phyloP scores from a whole-genome alignment of 2,113 vertebrate genomes.

The Sorex fumeus region DNA sequence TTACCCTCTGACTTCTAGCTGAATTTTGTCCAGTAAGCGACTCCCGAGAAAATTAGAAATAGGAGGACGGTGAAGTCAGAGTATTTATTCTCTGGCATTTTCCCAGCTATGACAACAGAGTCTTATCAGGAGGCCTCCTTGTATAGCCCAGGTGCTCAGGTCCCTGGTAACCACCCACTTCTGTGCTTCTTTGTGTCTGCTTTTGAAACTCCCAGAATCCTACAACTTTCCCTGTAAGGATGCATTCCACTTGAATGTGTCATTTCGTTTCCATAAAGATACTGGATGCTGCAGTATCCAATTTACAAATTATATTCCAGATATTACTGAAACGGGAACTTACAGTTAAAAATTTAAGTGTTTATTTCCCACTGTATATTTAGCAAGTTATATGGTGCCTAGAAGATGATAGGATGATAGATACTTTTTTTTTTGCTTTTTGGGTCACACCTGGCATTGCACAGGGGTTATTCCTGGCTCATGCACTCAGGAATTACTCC shows the following conservation, averaged over 20 bases:
- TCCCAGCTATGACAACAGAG: background rate
- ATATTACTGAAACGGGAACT: conserved; percentile 47
- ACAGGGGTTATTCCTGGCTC: no score
- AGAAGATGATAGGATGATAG: background rate
- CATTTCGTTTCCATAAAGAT: conserved; percentile 3
- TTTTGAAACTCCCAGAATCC: background rate
- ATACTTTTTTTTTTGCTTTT: no score
- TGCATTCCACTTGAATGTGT: background rate
- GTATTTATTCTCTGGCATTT: background rate
- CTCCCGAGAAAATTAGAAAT: background rate
- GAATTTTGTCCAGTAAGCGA: background rate
- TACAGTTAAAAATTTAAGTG: conserved; percentile 50
- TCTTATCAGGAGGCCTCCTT: background rate
- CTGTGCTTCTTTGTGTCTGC: background rate
- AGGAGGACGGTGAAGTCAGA: background rate
- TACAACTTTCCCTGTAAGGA: background rate
- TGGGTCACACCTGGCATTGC: no score
- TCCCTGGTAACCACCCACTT: background rate
- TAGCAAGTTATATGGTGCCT: conserved; percentile 17
- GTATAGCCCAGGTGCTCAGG: background rate
- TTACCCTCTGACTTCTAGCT: conserved; percentile 6
- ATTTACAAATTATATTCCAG: conserved; percentile 53
- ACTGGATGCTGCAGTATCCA: background rate
- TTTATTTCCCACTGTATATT: conserved; percentile 55
- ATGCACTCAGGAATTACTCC: no score